These are phyloP conservation scores for Macrosoma leucophasiata DNA, from an alignment of 2,888 invertebrate species.

Conservation along the genomic window DNA sequence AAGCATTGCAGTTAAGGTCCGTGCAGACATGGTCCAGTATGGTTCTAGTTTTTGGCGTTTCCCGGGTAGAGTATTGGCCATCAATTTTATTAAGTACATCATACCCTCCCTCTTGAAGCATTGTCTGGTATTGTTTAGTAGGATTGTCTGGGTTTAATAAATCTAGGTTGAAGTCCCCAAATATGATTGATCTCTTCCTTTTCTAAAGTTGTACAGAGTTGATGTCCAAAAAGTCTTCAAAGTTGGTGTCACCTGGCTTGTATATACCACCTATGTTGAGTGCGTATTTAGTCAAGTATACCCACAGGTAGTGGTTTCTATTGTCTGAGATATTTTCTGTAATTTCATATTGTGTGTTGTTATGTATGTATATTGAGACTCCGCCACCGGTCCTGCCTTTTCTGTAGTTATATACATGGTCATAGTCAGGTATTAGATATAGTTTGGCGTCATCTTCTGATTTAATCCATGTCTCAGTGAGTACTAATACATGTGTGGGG, in stretches of 20 bases:
- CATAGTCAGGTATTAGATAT: conserved; percentile 10
- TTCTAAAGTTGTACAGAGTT: conserved; percentile 5
- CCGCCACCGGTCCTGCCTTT: conserved; percentile 4
- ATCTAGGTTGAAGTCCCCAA: conserved; percentile 6
- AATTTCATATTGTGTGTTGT: background rate
- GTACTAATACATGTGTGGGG: conserved; percentile 12
- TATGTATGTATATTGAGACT: conserved; percentile 4
- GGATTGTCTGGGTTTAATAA: background rate
- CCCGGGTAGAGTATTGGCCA: conserved; percentile 4
- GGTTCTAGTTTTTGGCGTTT: conserved; percentile 15
- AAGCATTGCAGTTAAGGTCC: conserved; percentile 14
- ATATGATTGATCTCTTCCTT: conserved; percentile 4
- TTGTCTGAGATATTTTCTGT: background rate
- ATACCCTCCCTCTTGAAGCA: conserved; percentile 8
- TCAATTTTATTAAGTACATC: background rate
- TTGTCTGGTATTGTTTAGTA: background rate
- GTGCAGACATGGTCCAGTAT: conserved; percentile 22
- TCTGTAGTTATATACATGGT: conserved; percentile 11
- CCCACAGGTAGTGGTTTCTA: conserved; percentile 8
- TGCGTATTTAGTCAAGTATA: background rate
- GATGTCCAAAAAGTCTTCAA: background rate
- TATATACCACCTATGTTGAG: conserved; percentile 5
- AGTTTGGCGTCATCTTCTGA: conserved; percentile 18
- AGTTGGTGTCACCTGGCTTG: conserved; percentile 4
- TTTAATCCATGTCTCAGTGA: conserved; percentile 25